Evolutionary conservation across 2,113 vertebrate species (phyloP).

Genomic region (Tenebrosternarchus preto): DNA sequence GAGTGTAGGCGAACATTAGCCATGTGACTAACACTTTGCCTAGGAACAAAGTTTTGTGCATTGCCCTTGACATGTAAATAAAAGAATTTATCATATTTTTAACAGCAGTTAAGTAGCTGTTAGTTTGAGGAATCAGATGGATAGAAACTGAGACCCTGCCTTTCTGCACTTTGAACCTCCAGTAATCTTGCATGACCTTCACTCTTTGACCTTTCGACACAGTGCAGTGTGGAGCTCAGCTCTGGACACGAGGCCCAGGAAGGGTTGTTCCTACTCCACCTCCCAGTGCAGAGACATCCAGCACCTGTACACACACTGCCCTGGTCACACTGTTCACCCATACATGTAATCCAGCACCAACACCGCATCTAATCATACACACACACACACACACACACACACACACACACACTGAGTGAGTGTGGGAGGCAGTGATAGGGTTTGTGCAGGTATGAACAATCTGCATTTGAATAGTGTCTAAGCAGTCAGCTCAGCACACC

Average conservation of each 20-base stretch:
- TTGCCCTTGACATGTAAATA: too few relatives aligned
- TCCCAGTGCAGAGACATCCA: slow-evolving; percentile 6
- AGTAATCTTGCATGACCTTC: background rate
- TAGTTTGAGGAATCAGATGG: too few relatives aligned
- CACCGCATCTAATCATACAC: slow-evolving; percentile 46
- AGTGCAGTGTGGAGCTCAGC: background rate
- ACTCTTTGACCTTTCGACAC: slow-evolving; percentile 7
- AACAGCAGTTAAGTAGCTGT: too few relatives aligned
- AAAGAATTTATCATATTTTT: too few relatives aligned
- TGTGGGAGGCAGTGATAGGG: slow-evolving; percentile 49
- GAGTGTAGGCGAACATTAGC: too few relatives aligned
- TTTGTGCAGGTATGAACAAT: slow-evolving; percentile 47
- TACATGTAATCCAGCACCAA: slow-evolving; percentile 44
- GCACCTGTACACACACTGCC: background rate
- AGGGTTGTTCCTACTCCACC: background rate
- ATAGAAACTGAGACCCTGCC: too few relatives aligned
- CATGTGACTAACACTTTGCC: too few relatives aligned
- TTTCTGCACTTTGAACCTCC: background rate
- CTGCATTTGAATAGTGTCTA: slow-evolving; percentile 37
- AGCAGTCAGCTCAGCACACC: slow-evolving; percentile 19
- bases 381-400: slow-evolving; percentile 31
- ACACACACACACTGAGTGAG: slow-evolving; percentile 21
- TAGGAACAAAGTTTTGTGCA: too few relatives aligned
- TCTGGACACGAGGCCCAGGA: slow-evolving; percentile 11
- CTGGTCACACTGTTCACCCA: slow-evolving; percentile 21